phyloP scores from a whole-genome alignment of 2,113 vertebrate genomes.

The Callorhinus ursinus region DNA sequence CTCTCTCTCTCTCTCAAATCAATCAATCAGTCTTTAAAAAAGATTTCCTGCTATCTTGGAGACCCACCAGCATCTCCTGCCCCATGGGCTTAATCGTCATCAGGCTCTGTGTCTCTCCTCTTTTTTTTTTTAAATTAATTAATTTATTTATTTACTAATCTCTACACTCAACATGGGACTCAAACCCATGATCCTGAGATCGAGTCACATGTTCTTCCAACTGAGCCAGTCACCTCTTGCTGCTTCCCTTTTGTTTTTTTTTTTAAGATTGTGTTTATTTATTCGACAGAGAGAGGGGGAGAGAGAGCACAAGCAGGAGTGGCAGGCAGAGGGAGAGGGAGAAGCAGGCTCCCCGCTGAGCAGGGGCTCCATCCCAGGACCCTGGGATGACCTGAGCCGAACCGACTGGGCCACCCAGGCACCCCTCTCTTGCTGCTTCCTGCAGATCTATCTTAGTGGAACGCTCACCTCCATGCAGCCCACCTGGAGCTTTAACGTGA shows the following conservation, averaged over 20 bases:
- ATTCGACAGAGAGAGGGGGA: neutral
- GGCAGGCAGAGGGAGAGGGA: neutral
- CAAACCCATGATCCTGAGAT: neutral
- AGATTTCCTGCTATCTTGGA: neutral
- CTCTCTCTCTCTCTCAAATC: neutral
- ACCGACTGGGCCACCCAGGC: neutral
- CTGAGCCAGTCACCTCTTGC: neutral
- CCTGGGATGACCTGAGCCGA: neutral
- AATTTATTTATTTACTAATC: neutral
- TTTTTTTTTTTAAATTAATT: neutral
- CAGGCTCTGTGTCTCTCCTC: neutral
- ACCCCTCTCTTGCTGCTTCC: neutral
- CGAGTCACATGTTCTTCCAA: neutral
- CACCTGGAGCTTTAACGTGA: accelerated
- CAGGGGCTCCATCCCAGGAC: neutral
- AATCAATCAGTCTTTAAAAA: neutral
- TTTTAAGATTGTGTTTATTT: neutral
- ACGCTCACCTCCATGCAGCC: neutral
- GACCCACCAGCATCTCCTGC: neutral
- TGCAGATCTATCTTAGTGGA: neutral
- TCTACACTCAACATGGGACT: neutral
- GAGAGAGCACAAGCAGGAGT: neutral
- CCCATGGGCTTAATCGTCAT: neutral
- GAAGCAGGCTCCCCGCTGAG: neutral
- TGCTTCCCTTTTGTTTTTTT: neutral